Base-by-base conservation (phyloP, 2,113 vertebrate genomes). In the Chitala chitala region DNA sequence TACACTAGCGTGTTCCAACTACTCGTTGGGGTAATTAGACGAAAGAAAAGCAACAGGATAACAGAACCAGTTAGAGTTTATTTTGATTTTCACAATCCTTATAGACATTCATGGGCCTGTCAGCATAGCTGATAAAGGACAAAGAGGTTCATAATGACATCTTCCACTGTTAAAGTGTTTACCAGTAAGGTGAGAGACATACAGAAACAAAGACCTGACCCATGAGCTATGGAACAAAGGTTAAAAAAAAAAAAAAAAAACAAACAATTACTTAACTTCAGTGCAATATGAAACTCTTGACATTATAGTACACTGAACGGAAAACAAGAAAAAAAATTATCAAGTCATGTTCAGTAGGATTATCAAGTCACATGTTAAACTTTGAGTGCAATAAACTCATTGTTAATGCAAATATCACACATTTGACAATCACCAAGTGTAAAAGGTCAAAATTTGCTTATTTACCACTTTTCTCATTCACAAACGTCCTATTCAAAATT, bases 41-140 rank as follows among this genome's bases (percentile, higher is more conserved):
- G 17, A 68, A 38, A 68, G 6, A 6, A 10, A 38, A 46, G 38
- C 15, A 68, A 10, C 5, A 46, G 64, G 38, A 20, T 56, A 48
- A 75, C 89, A 78, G 88, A 91, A 90, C 65, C 66, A 84, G 72
- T 84, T 31, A 46, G 9, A n/a, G 22, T 86, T 86, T 82, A 80
- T 79, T 86, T 91, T 91, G 89, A 91, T n/a, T n/a, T n/a, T 91
- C 88, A 38, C 66, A 29, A 50, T 55, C 73, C 88, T 86, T 86
- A 87, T 85, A 91, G 89, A 92, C 90, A 93, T 92, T 92, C 92
- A 91, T 82, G 81, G 89, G 90, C 92, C 91, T 89, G 86, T 90
- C 86, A 90, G 89, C 88, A 91, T 88, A 90, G 88, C 90, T 89
- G 90, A 88, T 88, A 87, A 87, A 84, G 87, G 91, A 86, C 90